These are phyloP conservation scores for Amblyopsis rosae DNA, from an alignment of 2,113 vertebrate species.

Conservation along the genomic window DNA sequence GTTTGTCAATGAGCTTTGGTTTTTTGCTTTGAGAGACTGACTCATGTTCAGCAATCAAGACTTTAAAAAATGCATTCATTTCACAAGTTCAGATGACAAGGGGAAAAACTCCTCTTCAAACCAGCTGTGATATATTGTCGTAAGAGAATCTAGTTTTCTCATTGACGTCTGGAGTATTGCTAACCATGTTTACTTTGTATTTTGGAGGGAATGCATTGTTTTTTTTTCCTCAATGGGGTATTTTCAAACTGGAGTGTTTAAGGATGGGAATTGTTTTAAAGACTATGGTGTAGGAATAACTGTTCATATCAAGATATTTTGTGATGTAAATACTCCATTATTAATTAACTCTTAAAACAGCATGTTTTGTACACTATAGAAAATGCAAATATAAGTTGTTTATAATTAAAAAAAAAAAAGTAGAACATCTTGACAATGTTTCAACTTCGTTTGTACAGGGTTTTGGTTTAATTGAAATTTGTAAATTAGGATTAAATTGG, in stretches of 20 bases:
- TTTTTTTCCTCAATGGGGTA: conserved; percentile 1
- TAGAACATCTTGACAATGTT: conserved; percentile 50
- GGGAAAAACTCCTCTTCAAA: background rate
- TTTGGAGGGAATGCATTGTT: conserved; percentile 48
- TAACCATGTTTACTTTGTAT: conserved; percentile 38
- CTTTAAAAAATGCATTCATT: background rate
- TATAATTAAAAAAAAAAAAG: conserved; percentile 65
- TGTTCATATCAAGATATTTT: conserved; percentile 62
- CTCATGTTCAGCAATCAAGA: conserved; percentile 50
- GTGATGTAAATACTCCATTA: conserved; percentile 72
- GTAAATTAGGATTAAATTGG: conserved; percentile 50
- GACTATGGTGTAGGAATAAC: conserved; percentile 56
- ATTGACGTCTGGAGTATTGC: conserved; percentile 21
- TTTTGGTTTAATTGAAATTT: conserved; percentile 50
- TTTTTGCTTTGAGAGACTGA: conserved; percentile 11
- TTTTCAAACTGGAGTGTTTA: conserved; percentile 16
- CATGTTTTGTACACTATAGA: conserved; percentile 79
- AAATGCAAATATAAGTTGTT: conserved; percentile 61
- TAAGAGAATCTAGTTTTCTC: conserved; percentile 5
- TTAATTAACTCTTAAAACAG: conserved; percentile 71
- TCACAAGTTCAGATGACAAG: background rate
- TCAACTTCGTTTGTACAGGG: conserved; percentile 64
- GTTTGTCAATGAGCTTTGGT: conserved; percentile 9
- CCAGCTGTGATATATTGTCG: background rate
- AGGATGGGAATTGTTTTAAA: conserved; percentile 49